Evolutionary conservation across 1,140 invertebrate species (phyloP), one percentile per base, ranked within the genome.

Genomic region (Lepidurus couesii): DNA sequence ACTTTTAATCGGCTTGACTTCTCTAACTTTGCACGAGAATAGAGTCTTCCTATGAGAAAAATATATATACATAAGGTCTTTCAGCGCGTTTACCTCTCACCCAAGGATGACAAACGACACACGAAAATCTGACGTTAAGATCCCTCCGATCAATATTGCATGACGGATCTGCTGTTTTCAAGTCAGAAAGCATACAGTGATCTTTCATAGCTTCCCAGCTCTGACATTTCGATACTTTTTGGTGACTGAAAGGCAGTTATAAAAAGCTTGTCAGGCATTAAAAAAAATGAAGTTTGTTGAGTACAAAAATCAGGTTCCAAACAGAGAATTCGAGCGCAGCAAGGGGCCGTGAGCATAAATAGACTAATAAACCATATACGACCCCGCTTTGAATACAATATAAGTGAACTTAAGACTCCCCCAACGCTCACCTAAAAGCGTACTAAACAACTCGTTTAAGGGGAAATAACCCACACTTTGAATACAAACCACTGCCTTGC

Each of bases 301-400:
- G 13, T 21, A 21, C 53, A 65, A 65, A 13, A 65, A 65, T 13
- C 21, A n/a, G 16, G 53, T 21, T 65, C 53, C 53, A 65, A 65
- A 21, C 53, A 65, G 53, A 21, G 53, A 65, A 65, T 65, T 65
- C n/a, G 53, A 65, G 21, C 53, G 16, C 53, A 21, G 53, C 53
- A 21, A 13, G 53, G 8, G 53, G 13, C 53, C 53, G 21, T 16
- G 53, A 16, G 53, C 53, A 65, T 65, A 65, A 65, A 65, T 65
- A 65, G 53, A 65, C 53, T 65, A 65, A 65, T 65, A 65, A 65
- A 65, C 53, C 53, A 65, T 21, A 65, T 65, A 65, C n/a, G 53
- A 65, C n/a, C 21, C 53, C 21, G 9, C 53, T 65, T 13, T 65
- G 53, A 65, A 65, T 16, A 21, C 53, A 65, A 65, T 16, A 21